These are phyloP conservation scores for Trachymyrmex septentrionalis DNA, from an alignment of 1,140 invertebrate genomes.

Conservation along the genomic window DNA sequence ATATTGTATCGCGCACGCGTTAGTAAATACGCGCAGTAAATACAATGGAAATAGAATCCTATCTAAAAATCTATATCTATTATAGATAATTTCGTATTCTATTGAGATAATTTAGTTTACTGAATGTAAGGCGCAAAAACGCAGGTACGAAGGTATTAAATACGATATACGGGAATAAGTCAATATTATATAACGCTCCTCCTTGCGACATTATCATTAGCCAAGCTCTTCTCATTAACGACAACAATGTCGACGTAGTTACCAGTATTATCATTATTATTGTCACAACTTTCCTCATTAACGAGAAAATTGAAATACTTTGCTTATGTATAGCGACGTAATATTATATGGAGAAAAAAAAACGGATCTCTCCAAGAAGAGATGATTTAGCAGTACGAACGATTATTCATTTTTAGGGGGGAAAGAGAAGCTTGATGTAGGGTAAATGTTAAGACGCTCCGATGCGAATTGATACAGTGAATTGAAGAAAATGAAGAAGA, in stretches of 20 bases:
- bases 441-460: not conserved
- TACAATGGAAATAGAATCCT: conserved; percentile 11
- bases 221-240: conserved; percentile 65
- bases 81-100: conserved; percentile 31
- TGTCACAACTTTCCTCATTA: conserved; percentile 61
- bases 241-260: conserved; percentile 62
- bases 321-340: conserved; percentile 25
- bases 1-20: not conserved
- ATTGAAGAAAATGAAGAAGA: not conserved
- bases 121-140: conserved; percentile 26
- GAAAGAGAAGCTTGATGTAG: not conserved
- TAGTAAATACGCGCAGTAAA: not conserved
- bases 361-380: not conserved
- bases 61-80: conserved; percentile 27
- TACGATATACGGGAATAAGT: conserved; percentile 59
- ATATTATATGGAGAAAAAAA: conserved; percentile 35
- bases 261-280: conserved; percentile 62
- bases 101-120: conserved; percentile 51
- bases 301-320: conserved; percentile 63
- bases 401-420: not conserved
- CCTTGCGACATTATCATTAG: conserved; percentile 64
- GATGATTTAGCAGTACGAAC: conserved; percentile 17
- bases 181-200: conserved; percentile 61
- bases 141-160: conserved; percentile 38
- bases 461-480: not conserved